Conservation (phyloP, 2,797 vertebrate species). For the Schizopygopsis pylzovi region DNA sequence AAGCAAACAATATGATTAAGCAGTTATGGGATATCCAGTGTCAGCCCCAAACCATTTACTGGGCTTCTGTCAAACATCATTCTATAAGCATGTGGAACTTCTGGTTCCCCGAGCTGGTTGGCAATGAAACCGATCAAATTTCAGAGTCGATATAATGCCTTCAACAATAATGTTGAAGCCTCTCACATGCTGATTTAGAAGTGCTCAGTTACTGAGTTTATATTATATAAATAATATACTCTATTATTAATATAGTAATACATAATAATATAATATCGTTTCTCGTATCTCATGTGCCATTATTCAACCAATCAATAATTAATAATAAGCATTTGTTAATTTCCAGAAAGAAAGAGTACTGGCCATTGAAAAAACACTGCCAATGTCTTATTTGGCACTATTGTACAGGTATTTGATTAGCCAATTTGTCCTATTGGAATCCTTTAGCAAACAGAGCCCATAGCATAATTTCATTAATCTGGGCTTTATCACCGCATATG, state of each 20-base stretch:
- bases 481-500: constrained; percentile 8
- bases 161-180: neutral
- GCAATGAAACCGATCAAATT: constrained; percentile 6
- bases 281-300: too few species aligned
- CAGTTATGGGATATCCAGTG: neutral
- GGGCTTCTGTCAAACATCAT: constrained; percentile 12
- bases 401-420: neutral
- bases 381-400: neutral
- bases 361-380: neutral
- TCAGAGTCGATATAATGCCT: neutral
- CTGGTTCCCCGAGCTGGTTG: neutral
- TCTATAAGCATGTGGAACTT: constrained; percentile 7
- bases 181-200: neutral
- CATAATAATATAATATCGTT: too few species aligned
- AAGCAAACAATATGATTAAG: constrained; percentile 3
- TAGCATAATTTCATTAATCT: constrained; percentile 14
- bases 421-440: neutral
- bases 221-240: too few species aligned
- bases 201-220: neutral
- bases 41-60: neutral
- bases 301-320: too few species aligned
- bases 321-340: too few species aligned
- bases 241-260: too few species aligned
- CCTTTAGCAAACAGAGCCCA: constrained; percentile 7
- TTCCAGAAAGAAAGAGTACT: neutral